Evolutionary conservation across 2,797 vertebrate genomes (phyloP).

Genomic region (Brachyalestes nurse): DNA sequence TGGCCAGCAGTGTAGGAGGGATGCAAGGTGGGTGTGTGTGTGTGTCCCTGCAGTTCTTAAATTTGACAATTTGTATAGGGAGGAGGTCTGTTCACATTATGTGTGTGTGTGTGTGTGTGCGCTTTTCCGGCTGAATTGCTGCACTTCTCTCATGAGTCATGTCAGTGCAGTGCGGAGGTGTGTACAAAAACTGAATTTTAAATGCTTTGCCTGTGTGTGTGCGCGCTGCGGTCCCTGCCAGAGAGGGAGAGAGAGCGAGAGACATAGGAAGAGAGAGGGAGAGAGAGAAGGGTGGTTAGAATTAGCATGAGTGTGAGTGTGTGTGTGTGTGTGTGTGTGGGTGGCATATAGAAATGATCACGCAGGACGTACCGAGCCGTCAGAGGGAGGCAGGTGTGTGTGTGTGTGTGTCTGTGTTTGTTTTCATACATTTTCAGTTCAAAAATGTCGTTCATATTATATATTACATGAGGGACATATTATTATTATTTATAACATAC

Average conservation of each 20-base stretch:
- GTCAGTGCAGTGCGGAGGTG: conserved; percentile 65
- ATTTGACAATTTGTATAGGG: background rate
- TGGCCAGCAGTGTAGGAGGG: background rate
- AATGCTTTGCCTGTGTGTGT: conserved; percentile 29
- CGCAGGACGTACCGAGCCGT: conserved; percentile 17
- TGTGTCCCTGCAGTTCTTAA: conserved; percentile 6
- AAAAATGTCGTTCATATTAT: no score
- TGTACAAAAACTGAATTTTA: conserved; percentile 53
- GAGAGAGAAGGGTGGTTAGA: conserved; percentile 28
- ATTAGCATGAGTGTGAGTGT: conserved; percentile 30
- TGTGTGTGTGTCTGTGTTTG: conserved; percentile 12
- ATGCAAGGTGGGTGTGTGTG: no score
- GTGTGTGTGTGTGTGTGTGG: conserved; percentile 47
- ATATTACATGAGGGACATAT: no score
- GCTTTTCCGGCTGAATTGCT: conserved; percentile 58
- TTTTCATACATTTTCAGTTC: background rate
- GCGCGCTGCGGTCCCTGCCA: conserved; percentile 36
- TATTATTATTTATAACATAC: no score
- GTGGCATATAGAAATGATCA: conserved; percentile 39
- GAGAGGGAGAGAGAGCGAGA: conserved; percentile 32
- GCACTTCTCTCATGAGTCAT: conserved; percentile 74
- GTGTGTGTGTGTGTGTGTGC: conserved; percentile 31
- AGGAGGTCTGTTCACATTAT: no score
- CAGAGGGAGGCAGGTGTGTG: conserved; percentile 21
- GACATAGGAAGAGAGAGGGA: conserved; percentile 29